phyloP scores from a whole-genome alignment of 2,888 invertebrate species.

The Lissocephala sabroskyi region DNA sequence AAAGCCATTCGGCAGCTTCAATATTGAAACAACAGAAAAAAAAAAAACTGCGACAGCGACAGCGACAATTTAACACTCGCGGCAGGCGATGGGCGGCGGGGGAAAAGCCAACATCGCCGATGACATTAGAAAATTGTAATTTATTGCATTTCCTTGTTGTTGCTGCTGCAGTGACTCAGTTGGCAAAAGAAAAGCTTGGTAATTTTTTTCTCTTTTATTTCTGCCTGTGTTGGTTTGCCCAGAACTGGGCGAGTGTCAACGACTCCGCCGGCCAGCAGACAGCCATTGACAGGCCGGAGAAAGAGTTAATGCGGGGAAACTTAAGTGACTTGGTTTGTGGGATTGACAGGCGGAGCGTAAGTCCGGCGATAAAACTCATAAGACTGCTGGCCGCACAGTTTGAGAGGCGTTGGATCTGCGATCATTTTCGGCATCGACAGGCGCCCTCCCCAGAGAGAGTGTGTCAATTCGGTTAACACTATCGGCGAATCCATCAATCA shows the following conservation, averaged over 20 bases:
- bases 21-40: slow-evolving; percentile 7
- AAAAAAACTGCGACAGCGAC: slow-evolving; percentile 10
- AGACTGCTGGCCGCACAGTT: slow-evolving; percentile 47
- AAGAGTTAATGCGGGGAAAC: background rate
- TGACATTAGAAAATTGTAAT: slow-evolving; percentile 64
- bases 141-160: slow-evolving; percentile 53
- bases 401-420: background rate
- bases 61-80: slow-evolving; percentile 21
- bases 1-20: slow-evolving; percentile 12
- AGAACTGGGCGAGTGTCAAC: slow-evolving; percentile 20
- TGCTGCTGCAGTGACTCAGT: slow-evolving; percentile 22
- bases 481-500: background rate
- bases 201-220: no score
- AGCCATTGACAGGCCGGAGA: background rate
- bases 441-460: no score
- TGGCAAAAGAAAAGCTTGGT: slow-evolving; percentile 6
- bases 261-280: background rate
- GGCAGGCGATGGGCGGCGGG: no score
- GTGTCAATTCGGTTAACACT: background rate
- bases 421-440: background rate
- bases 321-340: no score
- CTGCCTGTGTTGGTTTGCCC: slow-evolving; percentile 22
- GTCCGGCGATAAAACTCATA: slow-evolving; percentile 45
- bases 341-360: no score
- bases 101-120: no score